Evolutionary conservation across 2,113 vertebrate genomes (phyloP), one percentile per base, ranked within the genome.

Genomic region (Laticauda colubrina): DNA sequence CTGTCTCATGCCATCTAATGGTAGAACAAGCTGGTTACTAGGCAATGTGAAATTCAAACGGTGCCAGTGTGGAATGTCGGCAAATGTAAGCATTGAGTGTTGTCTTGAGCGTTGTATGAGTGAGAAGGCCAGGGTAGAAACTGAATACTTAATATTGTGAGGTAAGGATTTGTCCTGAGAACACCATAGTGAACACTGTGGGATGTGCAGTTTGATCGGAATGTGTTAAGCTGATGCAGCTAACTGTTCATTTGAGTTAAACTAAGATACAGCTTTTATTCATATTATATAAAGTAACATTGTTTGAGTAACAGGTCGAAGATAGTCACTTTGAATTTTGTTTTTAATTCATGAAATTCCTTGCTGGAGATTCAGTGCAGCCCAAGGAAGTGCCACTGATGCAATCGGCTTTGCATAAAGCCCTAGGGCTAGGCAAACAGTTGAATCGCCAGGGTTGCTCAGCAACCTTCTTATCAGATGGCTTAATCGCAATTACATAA

Each of bases 401-500:
- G 91, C 95, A 90, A 93, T 48, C 56, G 6, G n/a, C 45, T 89
- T 85, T 61, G 45, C 23, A 85, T 51, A 55, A 34, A 90, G 89
- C 61, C 24, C 4, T 93, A 8, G 90, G 24, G 26, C 4, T 93
- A 8, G 91, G 24, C 29, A 51, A 39, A 26, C 54, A 34, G 81
- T 91, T 93, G 92, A 96, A 86, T 53, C 59, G 10, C 26, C 86
- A 87, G 3, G 2, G 87, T 92, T 90, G 69, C 39, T 51, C 48
- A 93, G 93, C 93, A 92, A 57, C 2, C 51, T 86, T 39, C 1
- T 85, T 91, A 59, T 90, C 89, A 85, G 0, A 0, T 69, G 56
- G 34, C 54, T 59, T 94, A 94, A 69, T 96, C 91, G 69, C 61
- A 34, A 11, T 94, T 95, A 93, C 55, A 21, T 93, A 43, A 69